Evolutionary conservation across 1,140 invertebrate genomes (phyloP), one percentile per base, ranked within the genome.

Genomic region (Cotesia glomerata): DNA sequence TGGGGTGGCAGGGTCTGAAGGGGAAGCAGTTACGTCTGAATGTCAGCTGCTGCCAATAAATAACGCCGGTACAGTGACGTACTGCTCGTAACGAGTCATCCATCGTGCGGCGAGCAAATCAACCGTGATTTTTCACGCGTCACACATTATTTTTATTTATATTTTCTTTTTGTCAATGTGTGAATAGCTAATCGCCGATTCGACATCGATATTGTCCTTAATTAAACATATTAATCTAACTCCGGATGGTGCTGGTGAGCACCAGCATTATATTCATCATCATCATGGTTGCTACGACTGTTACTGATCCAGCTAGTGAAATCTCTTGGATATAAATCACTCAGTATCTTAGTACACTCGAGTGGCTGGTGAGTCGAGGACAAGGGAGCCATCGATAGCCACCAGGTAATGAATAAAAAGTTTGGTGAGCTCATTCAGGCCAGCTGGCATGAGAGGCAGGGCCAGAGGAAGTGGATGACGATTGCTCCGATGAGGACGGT

Each of bases 41-140:
- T 76, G 75, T 76, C 75, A 76, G 75, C 75, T 76, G 75, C 73
- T 76, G 67, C 73, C 68, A 73, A 76, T 76, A 76, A 76, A 76
- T 76, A 76, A 76, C 69, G 62, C 69, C 58, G 39, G 39, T 74
- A 71, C 75, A 68, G 49, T 74, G 75, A 76, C 69, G 66, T 73
- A 76, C 73, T 66, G 45, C 62, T 51, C 35, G 56, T 65, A 62
- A 74, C 70, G 58, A 64, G 71, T 74, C 69, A 74, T 76, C 73
- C 64, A 73, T 76, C 73, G 65, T 68, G 54, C 62, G 58, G 49
- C 67, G 63, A 54, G 63, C 75, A 74, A 76, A 76, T 76, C 70
- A 73, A 73, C 75, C 70, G 73, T 70, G 73, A 76, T 76, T 74
- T 74, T 76, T 74, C 72, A 76, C 75, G 72, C 69, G 64, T 74